Evolutionary conservation across 2,113 vertebrate genomes (phyloP), one percentile per base, ranked within the genome.

Genomic region (Chamaetylas fuelleborni): DNA sequence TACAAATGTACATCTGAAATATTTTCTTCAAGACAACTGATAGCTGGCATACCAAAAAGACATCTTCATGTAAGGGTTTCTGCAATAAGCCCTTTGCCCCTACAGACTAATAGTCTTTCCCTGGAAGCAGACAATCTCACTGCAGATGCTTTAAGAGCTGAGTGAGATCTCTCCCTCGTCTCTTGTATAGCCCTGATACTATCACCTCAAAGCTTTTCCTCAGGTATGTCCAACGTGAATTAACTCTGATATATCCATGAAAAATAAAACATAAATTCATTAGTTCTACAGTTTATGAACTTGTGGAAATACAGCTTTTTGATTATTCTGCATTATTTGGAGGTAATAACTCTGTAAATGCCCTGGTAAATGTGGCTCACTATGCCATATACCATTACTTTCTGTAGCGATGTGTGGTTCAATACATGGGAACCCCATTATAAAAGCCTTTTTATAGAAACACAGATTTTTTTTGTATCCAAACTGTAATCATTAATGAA

Each of bases 381-480:
- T 34, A 17, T 70, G 48, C 14, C 34, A 62, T 67, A 74, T 60
- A 36, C 17, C 28, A 24, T 74, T 47, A 20, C 6, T 74, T 85
- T 61, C 51, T 74, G 7, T 67, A 53, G 40, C 0, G 0, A 33
- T 33, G 5, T 29, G 22, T 17, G 67, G n/a, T 26, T 72, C 8
- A 76, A 60, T 38, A 51, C 8, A 54, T 60, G 8, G 38, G 48
- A 85, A 66, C 16, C 5, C 4, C 47, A 38, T 81, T 47, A 67
- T 34, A 56, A 88, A 79, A 60, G 5, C 22, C n/a, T 45, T 61
- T 81, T 65, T 20, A 47, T 12, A 82, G 53, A 82, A 90, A 56
- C 19, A 56, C 2, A 17, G 3, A 14, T 36, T 54, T 79, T 79
- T 76, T 78, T 90, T 88, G 14, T 19, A 79, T 72, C 28, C 17